Evolutionary conservation across 23 tunicate species (phyloP), one percentile per base, ranked within the genome.

Genomic region (Halocynthia roretzi): DNA sequence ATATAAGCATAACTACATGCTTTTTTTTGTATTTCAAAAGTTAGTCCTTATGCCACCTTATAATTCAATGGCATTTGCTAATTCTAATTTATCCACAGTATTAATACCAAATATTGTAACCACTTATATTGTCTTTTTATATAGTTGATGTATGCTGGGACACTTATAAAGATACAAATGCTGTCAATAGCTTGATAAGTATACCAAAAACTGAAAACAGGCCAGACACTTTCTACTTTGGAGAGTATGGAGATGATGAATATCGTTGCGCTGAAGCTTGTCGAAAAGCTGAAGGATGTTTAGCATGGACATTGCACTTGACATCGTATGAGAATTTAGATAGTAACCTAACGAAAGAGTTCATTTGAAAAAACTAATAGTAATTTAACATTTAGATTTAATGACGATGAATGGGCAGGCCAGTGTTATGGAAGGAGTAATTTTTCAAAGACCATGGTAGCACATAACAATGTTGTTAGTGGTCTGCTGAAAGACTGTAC

Each of bases 181-280:
- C 76, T 23, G 78, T 84, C 21, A 52, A 14, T 15, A 71, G 70
- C 10, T 71, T 80, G 67, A 70, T 84, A 9, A 12, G 61, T 8
- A 56, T 58, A 7, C 83, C 83, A 19, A 54, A 49, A 31, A 44
- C 51, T 8, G 83, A 78, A 20, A 54, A 71, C 23, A 62, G 77
- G 22, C 89, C 89, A 53, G 56, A 84, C 49, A 84, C 83, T 23
- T 84, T 78, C 53, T 84, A 78, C 70, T 84, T 84, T 62, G 89
- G 89, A 40, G 71, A 61, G 8, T 50, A 80, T 53, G 89, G 89
- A 18, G 62, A 71, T 71, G 89, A 84, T 57, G 11, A 50, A 10
- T 74, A 77, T 53, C 78, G 89, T 61, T 84, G 89, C 51, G 89
- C 89, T 51, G 83, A 78, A 49, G 79, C 79, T 51, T 84, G 89